These are phyloP conservation scores for Cephus sareptanus DNA, from an alignment of 2,888 invertebrate species.

Conservation along the genomic window DNA sequence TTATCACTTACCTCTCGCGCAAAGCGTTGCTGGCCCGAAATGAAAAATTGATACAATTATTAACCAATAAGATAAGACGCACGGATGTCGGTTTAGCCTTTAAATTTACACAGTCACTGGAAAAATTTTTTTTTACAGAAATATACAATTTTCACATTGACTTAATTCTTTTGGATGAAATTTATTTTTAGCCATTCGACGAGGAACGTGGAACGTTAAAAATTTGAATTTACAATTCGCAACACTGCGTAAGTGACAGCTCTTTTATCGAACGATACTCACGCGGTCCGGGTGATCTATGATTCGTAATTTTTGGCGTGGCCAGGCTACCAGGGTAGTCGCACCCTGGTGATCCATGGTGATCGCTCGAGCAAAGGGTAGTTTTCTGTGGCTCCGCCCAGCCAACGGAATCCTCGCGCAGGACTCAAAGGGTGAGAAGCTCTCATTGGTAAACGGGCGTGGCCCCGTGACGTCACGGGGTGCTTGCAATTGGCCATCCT, in stretches of 20 bases:
- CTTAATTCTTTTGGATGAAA: background rate
- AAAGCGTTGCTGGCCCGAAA: background rate
- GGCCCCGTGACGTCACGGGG: slow-evolving; percentile 29
- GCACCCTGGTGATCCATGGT: slow-evolving; percentile 22
- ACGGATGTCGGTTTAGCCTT: background rate
- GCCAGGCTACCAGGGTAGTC: slow-evolving; percentile 4
- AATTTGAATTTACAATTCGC: background rate
- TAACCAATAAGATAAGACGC: background rate
- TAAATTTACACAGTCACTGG: background rate
- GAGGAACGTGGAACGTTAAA: background rate
- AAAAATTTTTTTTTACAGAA: background rate
- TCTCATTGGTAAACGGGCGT: slow-evolving; percentile 44
- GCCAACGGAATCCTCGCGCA: slow-evolving; percentile 14
- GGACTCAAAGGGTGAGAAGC: slow-evolving; percentile 3
- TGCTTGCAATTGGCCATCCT: slow-evolving; percentile 42
- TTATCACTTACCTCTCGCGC: background rate
- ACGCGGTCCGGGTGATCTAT: slow-evolving; percentile 46
- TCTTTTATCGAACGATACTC: slow-evolving; percentile 24
- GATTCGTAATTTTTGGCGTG: slow-evolving; percentile 48
- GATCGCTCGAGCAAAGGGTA: slow-evolving; percentile 21
- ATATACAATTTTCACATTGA: background rate
- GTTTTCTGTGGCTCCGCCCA: slow-evolving; percentile 18
- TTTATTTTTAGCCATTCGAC: background rate
- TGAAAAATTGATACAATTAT: background rate
- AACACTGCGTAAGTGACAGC: background rate